Conservation (phyloP, 2,797 vertebrate genomes). For the Margarornis squamiger region DNA sequence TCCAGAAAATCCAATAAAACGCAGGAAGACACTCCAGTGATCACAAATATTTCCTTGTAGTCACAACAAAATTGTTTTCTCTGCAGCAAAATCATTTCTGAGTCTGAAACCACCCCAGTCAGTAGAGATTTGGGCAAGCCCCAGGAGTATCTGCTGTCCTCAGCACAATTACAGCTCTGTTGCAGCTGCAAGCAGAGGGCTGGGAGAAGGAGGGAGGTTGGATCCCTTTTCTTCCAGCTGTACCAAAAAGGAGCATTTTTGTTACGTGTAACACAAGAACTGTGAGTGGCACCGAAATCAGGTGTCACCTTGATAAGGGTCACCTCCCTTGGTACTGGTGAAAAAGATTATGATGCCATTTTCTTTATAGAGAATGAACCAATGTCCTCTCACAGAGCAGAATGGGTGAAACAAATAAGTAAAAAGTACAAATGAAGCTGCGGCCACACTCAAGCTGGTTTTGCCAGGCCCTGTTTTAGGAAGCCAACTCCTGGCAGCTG, state of each 20-base stretch:
- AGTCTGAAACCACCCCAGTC: background rate
- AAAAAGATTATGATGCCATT: background rate
- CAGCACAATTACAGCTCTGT: conserved; percentile 40
- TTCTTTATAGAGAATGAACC: background rate
- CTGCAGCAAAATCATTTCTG: background rate
- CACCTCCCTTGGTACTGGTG: background rate
- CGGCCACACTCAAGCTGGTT: background rate
- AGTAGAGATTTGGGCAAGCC: background rate
- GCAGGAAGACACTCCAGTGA: background rate
- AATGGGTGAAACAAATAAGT: background rate
- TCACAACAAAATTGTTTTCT: background rate
- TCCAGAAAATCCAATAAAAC: background rate
- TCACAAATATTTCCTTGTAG: background rate
- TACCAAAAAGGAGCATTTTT: conserved; percentile 16
- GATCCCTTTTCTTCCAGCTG: conserved; percentile 5
- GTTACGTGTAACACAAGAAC: conserved; percentile 10
- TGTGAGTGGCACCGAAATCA: background rate
- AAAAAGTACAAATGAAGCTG: background rate
- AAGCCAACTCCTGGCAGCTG: background rate
- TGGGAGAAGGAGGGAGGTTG: background rate
- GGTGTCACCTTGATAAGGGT: conserved; percentile 4
- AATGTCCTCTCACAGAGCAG: background rate
- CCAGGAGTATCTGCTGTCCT: conserved; percentile 12
- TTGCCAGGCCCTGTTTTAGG: background rate
- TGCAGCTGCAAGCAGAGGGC: background rate